Evolutionary conservation across 2,113 vertebrate genomes (phyloP).

Genomic region (Coturnix japonica): DNA sequence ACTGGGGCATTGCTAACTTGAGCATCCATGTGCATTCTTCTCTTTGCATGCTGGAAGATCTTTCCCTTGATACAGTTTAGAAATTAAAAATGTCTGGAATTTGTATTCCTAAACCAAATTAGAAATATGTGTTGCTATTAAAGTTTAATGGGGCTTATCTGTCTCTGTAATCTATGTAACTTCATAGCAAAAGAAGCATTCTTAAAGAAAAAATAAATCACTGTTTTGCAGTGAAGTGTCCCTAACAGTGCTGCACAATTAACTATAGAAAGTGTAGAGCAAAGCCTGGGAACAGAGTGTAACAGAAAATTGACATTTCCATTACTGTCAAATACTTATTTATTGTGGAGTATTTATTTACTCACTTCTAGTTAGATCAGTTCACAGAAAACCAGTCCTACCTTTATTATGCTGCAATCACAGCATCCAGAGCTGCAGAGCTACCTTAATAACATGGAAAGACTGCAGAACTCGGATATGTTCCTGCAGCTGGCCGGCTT

Average conservation of each 20-base stretch:
- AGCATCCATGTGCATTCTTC: background rate
- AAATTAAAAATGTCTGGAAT: background rate
- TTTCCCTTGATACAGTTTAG: background rate
- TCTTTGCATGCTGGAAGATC: background rate
- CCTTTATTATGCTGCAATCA: background rate
- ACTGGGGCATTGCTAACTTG: background rate
- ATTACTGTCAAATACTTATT: background rate
- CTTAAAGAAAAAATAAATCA: background rate
- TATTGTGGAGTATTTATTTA: constrained; percentile 40
- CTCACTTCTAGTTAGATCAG: constrained; percentile 12
- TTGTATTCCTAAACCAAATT: background rate
- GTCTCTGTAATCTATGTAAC: background rate
- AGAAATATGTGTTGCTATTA: background rate
- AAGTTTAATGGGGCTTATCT: background rate
- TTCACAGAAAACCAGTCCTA: constrained; percentile 22
- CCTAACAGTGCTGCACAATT: background rate
- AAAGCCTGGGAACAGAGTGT: constrained; percentile 21
- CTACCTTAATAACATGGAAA: background rate
- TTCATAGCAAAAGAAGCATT: background rate
- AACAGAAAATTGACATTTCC: constrained; percentile 36
- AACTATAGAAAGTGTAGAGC: background rate
- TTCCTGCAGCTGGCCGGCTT: background rate
- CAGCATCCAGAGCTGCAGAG: background rate
- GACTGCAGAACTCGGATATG: background rate
- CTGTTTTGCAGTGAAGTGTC: background rate